Evolutionary conservation across 2,888 invertebrate genomes (phyloP).

Genomic region (Agonopterix subpropinquella): DNA sequence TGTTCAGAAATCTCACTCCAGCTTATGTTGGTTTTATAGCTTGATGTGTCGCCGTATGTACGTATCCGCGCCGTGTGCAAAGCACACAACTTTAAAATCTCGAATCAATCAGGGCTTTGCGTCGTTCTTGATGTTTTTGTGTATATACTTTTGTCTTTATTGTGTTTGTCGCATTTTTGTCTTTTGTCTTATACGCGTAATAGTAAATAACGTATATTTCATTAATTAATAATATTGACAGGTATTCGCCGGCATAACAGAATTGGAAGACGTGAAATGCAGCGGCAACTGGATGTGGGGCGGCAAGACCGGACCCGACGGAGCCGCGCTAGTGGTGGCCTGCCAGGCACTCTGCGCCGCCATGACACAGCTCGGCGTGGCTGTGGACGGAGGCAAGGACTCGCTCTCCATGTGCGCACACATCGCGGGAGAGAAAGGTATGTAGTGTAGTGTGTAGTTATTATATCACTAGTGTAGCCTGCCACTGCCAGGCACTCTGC

Average conservation of each 20-base stretch:
- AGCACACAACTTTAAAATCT: no score
- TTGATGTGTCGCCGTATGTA: no score
- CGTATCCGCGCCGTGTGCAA: no score
- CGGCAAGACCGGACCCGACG: constrained; percentile 95
- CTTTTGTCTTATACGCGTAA: no score
- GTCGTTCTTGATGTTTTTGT: no score
- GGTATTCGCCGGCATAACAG: constrained; percentile 80
- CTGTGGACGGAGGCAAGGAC: constrained; percentile 98
- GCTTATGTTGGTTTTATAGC: no score
- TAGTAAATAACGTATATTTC: no score
- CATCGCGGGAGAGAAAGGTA: constrained; percentile 78
- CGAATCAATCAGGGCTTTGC: no score
- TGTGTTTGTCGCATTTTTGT: no score
- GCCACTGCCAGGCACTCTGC: no score
- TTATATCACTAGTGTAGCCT: not conserved
- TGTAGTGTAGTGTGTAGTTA: not conserved
- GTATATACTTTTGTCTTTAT: no score
- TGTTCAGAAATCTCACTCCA: no score
- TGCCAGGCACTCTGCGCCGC: constrained; percentile 91
- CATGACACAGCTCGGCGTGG: constrained; percentile 88
- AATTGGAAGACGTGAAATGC: constrained; percentile 93
- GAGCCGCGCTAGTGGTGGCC: constrained; percentile 90
- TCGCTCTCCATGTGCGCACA: constrained; percentile 97
- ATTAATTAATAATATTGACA: constrained; percentile 12
- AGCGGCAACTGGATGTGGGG: constrained; percentile 99